These are phyloP conservation scores for Plodia interpunctella DNA, from an alignment of 1,140 invertebrate species.

Conservation along the genomic window DNA sequence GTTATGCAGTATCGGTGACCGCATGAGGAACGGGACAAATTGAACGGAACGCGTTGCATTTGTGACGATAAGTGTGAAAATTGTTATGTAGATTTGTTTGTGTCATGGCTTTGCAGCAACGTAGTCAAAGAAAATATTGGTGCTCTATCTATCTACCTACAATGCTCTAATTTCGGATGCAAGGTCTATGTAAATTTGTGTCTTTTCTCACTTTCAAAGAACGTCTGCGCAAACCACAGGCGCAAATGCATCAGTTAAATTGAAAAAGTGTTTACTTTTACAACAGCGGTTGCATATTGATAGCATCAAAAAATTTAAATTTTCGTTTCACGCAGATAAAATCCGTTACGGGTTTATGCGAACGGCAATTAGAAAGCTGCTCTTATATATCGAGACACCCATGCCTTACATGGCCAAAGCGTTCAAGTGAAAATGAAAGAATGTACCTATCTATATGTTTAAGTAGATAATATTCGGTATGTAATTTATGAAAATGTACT, in stretches of 20 bases:
- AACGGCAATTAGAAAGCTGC: constrained; percentile 2
- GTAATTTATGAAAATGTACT: too few relatives aligned
- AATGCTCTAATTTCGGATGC: too few relatives aligned
- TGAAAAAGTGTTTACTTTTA: too few relatives aligned
- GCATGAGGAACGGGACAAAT: neutral
- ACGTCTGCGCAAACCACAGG: too few relatives aligned
- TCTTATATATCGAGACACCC: neutral
- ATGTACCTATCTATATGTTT: neutral
- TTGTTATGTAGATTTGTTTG: too few relatives aligned
- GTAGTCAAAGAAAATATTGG: too few relatives aligned
- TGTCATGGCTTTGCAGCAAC: too few relatives aligned
- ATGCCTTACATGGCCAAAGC: constrained; percentile 1
- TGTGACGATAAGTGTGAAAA: neutral
- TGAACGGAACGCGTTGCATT: neutral
- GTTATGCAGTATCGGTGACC: neutral
- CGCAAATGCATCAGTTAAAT: too few relatives aligned
- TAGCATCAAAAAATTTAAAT: neutral
- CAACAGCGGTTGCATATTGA: neutral
- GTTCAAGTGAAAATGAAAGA: neutral
- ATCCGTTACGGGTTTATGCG: constrained; percentile 2
- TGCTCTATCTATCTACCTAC: too few relatives aligned
- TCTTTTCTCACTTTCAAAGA: too few relatives aligned
- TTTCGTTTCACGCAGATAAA: constrained; percentile 1
- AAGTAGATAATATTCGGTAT: neutral
- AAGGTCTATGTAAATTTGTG: too few relatives aligned